A percentile compares a stretch with the other conserved stretches of the same genome.
phyloP scores from a whole-genome alignment of 2,888 invertebrate genomes.

The Agonopterix arenella region DNA sequence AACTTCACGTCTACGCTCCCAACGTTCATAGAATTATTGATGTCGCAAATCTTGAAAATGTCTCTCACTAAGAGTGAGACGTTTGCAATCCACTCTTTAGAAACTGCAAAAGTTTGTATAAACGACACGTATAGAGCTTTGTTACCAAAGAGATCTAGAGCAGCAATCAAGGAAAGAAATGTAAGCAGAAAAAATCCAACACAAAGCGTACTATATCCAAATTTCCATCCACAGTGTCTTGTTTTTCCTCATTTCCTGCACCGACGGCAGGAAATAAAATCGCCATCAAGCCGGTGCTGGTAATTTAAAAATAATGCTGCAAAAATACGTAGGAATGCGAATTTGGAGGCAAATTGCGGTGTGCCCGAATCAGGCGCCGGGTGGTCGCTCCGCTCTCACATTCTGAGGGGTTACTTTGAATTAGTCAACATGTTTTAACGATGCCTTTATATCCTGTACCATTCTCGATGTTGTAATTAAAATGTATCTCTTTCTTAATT shows the following conservation, averaged over 20 bases:
- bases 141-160: slow-evolving; percentile 12
- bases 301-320: slow-evolving; percentile 71
- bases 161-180: slow-evolving; percentile 26
- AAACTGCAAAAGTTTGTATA: background rate
- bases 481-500: too few relatives aligned
- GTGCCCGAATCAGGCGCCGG: slow-evolving; percentile 35
- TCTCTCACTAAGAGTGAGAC: slow-evolving; percentile 1
- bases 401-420: slow-evolving; percentile 3
- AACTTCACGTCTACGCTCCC: slow-evolving; percentile 7
- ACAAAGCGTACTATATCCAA: slow-evolving; percentile 41
- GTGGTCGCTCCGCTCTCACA: slow-evolving; percentile 13
- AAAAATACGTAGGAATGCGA: slow-evolving; percentile 58
- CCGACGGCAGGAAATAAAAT: slow-evolving; percentile 65
- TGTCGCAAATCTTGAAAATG: slow-evolving; percentile 8
- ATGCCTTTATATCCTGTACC: too few relatives aligned
- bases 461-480: too few relatives aligned
- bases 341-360: slow-evolving; percentile 58
- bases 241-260: slow-evolving; percentile 62
- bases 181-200: slow-evolving; percentile 22
- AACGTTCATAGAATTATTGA: slow-evolving; percentile 11
- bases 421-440: slow-evolving; percentile 3
- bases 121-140: slow-evolving; percentile 3
- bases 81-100: slow-evolving; percentile 1
- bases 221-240: slow-evolving; percentile 50
- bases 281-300: slow-evolving; percentile 61